A percentile compares a stretch with the other conserved stretches of the same genome.
These are phyloP conservation scores for Cochlearius cochlearius DNA, from an alignment of 2,113 vertebrate genomes.

Conservation along the genomic window DNA sequence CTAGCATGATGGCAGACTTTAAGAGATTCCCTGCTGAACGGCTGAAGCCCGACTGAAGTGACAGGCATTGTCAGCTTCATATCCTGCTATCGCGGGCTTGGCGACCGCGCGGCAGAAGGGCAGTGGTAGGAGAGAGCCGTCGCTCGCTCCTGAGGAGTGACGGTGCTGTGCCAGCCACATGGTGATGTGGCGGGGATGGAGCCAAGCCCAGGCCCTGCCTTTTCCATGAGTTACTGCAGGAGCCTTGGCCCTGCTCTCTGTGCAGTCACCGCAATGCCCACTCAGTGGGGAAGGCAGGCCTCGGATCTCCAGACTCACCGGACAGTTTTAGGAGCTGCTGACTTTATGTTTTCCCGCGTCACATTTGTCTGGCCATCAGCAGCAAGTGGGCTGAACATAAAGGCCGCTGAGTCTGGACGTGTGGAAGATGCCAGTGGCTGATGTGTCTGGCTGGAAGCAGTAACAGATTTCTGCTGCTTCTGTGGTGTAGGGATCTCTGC, in stretches of 20 bases:
- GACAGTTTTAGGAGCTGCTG: not conserved
- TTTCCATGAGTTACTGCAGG: not conserved
- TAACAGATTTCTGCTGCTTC: not conserved
- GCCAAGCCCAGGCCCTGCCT: not conserved
- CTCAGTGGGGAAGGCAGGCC: not conserved
- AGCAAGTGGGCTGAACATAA: not conserved
- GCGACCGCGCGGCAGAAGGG: rapidly evolving
- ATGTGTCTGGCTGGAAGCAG: not conserved
- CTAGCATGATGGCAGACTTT: not conserved
- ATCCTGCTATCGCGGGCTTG: not conserved
- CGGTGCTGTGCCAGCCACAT: rapidly evolving
- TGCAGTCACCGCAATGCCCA: not conserved
- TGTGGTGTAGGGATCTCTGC: not conserved
- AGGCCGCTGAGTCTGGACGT: rapidly evolving
- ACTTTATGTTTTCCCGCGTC: not conserved
- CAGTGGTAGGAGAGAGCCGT: not conserved
- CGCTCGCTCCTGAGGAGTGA: not conserved
- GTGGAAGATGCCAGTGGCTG: not conserved
- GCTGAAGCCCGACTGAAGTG: not conserved
- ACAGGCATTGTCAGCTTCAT: not conserved
- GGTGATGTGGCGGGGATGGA: not conserved
- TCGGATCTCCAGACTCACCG: rapidly evolving
- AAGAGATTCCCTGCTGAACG: not conserved
- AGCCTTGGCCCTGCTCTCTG: not conserved
- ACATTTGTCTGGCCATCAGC: not conserved